These are phyloP conservation scores for Buteo buteo DNA, from an alignment of 2,113 vertebrate genomes.

Conservation along the genomic window DNA sequence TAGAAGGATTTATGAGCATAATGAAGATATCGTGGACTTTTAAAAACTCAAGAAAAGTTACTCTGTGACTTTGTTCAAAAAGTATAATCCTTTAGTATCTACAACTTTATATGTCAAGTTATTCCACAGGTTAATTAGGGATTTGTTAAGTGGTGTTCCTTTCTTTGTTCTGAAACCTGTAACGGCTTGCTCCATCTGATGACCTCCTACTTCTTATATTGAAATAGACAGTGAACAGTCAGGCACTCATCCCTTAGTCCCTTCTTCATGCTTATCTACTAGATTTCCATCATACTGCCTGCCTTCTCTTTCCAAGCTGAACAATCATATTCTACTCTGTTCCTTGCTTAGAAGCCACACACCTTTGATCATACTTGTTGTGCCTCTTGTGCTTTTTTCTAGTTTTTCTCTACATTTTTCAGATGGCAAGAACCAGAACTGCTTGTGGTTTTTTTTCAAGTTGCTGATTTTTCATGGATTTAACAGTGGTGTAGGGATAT, in stretches of 20 bases:
- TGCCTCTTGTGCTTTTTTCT: fast-evolving
- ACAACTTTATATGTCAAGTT: neutral
- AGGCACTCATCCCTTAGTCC: neutral
- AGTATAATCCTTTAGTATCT: neutral
- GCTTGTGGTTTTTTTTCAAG: neutral
- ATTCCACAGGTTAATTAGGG: neutral
- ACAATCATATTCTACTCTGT: neutral
- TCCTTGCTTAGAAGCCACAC: neutral
- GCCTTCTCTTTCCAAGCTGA: neutral
- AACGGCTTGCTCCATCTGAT: neutral
- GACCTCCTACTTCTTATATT: neutral
- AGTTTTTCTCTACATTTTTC: neutral
- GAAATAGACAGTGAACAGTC: neutral
- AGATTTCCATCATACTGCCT: neutral
- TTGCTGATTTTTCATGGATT: neutral
- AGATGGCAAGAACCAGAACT: neutral
- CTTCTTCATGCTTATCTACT: neutral
- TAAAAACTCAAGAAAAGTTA: neutral
- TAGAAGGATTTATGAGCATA: neutral
- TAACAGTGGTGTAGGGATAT: neutral
- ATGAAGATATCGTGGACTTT: neutral
- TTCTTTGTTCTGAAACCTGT: neutral
- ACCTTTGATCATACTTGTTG: neutral
- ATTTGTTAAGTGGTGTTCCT: neutral
- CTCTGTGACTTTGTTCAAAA: neutral